Conservation (phyloP, 2,888 invertebrate species). For the Epirrhoe tristata region DNA sequence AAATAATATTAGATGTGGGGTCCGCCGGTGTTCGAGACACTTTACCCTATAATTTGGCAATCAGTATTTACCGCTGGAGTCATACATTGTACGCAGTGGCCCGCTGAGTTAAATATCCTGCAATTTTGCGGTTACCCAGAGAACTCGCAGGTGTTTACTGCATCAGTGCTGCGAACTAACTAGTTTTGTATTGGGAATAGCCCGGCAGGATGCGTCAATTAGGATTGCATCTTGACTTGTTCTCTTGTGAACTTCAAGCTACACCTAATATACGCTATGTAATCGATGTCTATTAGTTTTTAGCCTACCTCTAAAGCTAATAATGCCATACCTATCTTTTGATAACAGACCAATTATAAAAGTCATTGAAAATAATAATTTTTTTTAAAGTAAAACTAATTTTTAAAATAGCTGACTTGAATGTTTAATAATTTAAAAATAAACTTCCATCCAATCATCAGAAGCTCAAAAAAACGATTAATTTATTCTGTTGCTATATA, state of each 20-base stretch:
- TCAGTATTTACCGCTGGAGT: conserved; percentile 63
- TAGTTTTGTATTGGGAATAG: conserved; percentile 54
- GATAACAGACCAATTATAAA: not conserved
- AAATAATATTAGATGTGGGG: conserved; percentile 46
- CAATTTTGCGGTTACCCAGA: conserved; percentile 76
- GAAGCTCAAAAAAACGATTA: conserved; percentile 42
- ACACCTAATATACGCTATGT: conserved; percentile 27
- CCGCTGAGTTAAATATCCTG: conserved; percentile 70
- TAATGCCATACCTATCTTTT: not conserved
- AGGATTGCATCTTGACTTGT: conserved; percentile 43
- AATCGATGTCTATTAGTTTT: conserved; percentile 3
- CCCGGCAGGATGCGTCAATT: conserved; percentile 53
- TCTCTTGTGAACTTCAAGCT: conserved; percentile 31
- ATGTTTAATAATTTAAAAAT: too few relatives aligned
- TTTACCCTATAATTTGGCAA: conserved; percentile 82
- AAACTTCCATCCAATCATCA: not conserved
- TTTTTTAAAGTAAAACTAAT: too few relatives aligned
- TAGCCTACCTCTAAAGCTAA: not conserved
- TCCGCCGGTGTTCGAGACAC: conserved; percentile 71
- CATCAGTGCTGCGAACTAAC: conserved; percentile 58
- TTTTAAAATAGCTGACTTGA: too few relatives aligned
- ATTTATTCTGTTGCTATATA: conserved; percentile 56
- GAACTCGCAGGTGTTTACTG: conserved; percentile 69
- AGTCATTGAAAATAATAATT: too few relatives aligned
- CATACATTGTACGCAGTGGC: conserved; percentile 63